phyloP scores from a whole-genome alignment of 1,140 invertebrate species.

The Coelopa frigida region DNA sequence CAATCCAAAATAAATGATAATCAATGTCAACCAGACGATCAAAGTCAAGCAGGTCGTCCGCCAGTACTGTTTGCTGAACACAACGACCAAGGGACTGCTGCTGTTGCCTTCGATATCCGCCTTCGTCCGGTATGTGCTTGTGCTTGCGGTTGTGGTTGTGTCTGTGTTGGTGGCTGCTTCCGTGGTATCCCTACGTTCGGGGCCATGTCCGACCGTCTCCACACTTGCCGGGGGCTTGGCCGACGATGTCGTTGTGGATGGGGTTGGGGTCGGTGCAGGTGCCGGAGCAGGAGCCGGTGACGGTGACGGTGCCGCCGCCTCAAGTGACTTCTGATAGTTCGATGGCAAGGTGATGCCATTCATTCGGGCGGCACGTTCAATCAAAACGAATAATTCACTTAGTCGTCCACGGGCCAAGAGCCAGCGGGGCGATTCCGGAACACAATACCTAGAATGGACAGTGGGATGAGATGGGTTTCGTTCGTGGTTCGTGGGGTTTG shows the following conservation, averaged over 20 bases:
- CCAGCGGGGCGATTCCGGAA: conserved; percentile 84
- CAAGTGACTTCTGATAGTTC: conserved; percentile 57
- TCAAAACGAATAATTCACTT: conserved; percentile 58
- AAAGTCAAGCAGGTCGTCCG: conserved; percentile 58
- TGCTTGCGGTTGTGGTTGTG: not conserved
- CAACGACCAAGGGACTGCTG: conserved; percentile 50
- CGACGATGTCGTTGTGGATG: conserved; percentile 7
- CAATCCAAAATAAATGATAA: conserved; percentile 64
- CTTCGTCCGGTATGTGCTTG: not conserved
- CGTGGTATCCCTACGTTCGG: not conserved
- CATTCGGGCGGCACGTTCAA: conserved; percentile 59
- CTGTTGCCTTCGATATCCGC: not conserved
- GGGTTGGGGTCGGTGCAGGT: not conserved
- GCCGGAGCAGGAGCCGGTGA: not conserved
- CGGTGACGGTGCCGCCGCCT: conserved; percentile 29
- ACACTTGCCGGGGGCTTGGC: conserved; percentile 13
- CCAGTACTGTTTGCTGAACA: conserved; percentile 54
- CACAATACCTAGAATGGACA: conserved; percentile 51
- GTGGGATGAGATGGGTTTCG: not conserved
- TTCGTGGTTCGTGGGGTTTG: too few species aligned
- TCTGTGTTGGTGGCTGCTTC: not conserved
- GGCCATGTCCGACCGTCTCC: not conserved
- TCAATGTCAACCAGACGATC: conserved; percentile 62
- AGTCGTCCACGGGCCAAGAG: conserved; percentile 65
- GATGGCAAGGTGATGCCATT: conserved; percentile 53